Evolutionary conservation across 1,140 invertebrate genomes (phyloP).

Genomic region (Campoletis sonorensis): DNA sequence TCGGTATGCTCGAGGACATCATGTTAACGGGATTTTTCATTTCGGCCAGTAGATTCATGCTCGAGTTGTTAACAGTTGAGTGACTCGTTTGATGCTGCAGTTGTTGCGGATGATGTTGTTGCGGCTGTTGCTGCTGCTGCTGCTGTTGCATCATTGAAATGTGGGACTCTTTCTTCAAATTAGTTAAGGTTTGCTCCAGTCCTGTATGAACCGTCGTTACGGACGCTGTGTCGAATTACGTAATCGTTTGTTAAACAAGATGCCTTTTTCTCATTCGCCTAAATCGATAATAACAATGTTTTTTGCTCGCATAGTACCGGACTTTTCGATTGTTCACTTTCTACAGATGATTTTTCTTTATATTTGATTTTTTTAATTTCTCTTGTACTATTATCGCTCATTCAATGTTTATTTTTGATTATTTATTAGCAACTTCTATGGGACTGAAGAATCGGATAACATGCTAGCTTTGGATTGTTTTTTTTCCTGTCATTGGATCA

Average conservation of each 20-base stretch:
- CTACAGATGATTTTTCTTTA: background rate
- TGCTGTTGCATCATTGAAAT: slow-evolving; percentile 51
- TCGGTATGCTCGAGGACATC: slow-evolving; percentile 66
- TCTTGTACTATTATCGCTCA: background rate
- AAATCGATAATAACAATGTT: slow-evolving; percentile 36
- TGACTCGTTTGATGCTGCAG: slow-evolving; percentile 63
- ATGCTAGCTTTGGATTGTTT: slow-evolving; percentile 22
- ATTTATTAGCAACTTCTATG: background rate
- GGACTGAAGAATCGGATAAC: slow-evolving; percentile 40
- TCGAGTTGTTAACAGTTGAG: slow-evolving; percentile 60
- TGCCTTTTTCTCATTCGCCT: slow-evolving; percentile 32
- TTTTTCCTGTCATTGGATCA: slow-evolving; percentile 7
- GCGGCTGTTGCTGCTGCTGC: slow-evolving; percentile 53
- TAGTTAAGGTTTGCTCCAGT: slow-evolving; percentile 66
- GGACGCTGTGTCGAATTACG: slow-evolving; percentile 57
- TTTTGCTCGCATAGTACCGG: slow-evolving; percentile 37
- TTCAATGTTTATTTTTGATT: background rate
- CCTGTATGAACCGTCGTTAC: slow-evolving; percentile 65
- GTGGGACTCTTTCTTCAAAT: slow-evolving; percentile 66
- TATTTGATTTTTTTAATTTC: slow-evolving; percentile 18
- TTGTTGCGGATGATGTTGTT: slow-evolving; percentile 46
- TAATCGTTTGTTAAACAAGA: slow-evolving; percentile 43
- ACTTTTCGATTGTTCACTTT: slow-evolving; percentile 20
- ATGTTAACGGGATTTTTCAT: slow-evolving; percentile 69
- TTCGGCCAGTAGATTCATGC: slow-evolving; percentile 67